These are phyloP conservation scores for Pyrgilauda ruficollis DNA, from an alignment of 2,113 vertebrate genomes.

Conservation along the genomic window DNA sequence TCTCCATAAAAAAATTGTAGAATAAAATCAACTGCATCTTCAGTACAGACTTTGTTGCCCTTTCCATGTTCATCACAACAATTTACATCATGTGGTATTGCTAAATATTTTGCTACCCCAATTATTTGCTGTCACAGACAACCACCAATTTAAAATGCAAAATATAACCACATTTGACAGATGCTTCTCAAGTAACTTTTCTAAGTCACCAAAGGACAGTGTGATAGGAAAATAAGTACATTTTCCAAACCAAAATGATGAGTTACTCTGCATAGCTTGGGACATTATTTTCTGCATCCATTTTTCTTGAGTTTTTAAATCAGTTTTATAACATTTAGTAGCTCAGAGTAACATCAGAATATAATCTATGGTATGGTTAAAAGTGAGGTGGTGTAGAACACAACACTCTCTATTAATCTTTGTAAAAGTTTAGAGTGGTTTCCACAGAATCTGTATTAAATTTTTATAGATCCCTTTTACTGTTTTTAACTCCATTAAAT, in stretches of 20 bases:
- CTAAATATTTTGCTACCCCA: background rate
- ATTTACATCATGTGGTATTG: background rate
- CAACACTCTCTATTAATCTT: background rate
- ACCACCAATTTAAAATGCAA: background rate
- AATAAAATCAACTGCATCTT: background rate
- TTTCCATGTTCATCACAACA: background rate
- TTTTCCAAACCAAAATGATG: background rate
- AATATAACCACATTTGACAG: background rate
- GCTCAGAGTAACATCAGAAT: background rate
- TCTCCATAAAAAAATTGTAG: background rate
- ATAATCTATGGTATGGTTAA: background rate
- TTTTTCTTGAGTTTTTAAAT: background rate
- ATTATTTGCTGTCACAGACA: background rate
- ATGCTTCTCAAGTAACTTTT: background rate
- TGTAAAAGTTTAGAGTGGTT: background rate
- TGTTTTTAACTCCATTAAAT: slow-evolving; percentile 21
- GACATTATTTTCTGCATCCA: background rate
- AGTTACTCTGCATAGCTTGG: background rate
- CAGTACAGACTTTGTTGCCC: background rate
- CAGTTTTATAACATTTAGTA: background rate
- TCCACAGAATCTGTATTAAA: background rate
- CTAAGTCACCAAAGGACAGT: background rate
- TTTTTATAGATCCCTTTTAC: background rate
- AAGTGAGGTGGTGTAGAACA: background rate
- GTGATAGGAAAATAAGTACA: background rate